Evolutionary conservation across 1,140 invertebrate genomes (phyloP).

Genomic region (Scaptomyza graminum): DNA sequence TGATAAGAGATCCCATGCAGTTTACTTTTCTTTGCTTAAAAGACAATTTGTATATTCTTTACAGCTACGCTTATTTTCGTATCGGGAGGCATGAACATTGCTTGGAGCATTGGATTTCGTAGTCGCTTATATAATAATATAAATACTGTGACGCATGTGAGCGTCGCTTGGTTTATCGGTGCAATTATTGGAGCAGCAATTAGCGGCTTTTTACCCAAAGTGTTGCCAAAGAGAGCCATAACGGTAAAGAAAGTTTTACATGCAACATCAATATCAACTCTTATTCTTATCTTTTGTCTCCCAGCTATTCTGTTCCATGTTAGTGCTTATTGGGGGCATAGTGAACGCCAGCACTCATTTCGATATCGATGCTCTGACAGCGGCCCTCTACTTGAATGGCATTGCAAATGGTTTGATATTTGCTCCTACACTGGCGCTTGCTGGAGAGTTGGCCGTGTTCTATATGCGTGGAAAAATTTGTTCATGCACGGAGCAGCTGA

Average conservation of each 20-base stretch:
- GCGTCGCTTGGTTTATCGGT: constrained; percentile 62
- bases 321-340: constrained; percentile 52
- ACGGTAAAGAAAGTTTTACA: constrained; percentile 29
- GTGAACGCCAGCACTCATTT: constrained; percentile 25
- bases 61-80: constrained; percentile 58
- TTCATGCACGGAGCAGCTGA: constrained; percentile 43
- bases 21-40: too few relatives aligned
- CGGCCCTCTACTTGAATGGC: constrained; percentile 56
- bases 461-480: constrained; percentile 46
- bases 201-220: constrained; percentile 33
- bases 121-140: neutral
- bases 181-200: constrained; percentile 58
- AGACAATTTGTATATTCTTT: neutral
- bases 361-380: constrained; percentile 8
- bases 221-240: constrained; percentile 41
- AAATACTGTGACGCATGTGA: constrained; percentile 19
- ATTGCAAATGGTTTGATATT: constrained; percentile 62
- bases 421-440: constrained; percentile 52
- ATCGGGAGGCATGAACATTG: constrained; percentile 64
- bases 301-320: constrained; percentile 27
- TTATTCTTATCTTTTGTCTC: neutral
- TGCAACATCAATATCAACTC: neutral
- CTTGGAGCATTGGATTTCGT: constrained; percentile 61
- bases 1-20: too few relatives aligned
- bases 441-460: constrained; percentile 45